Evolutionary conservation across 2,113 vertebrate species (phyloP).

Genomic region (Sprattus sprattus): DNA sequence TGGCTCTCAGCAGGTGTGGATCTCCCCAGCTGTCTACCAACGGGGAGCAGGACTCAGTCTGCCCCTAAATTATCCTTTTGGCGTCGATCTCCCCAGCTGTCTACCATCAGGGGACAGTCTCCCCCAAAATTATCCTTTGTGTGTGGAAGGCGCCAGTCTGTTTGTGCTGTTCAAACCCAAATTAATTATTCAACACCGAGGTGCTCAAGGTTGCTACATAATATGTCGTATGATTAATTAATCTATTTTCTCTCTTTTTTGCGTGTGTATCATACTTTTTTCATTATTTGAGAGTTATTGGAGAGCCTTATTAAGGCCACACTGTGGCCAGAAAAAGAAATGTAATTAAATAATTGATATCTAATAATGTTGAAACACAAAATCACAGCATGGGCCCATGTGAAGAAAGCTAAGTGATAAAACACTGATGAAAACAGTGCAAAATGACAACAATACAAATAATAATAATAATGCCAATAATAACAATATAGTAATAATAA

Average conservation of each 20-base stretch:
- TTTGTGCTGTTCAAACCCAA: slow-evolving; percentile 49
- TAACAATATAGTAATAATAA: too few relatives aligned
- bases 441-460: neutral
- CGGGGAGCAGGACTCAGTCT: neutral
- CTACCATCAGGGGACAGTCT: neutral
- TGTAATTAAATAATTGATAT: slow-evolving; percentile 54
- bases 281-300: neutral
- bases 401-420: neutral
- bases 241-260: slow-evolving; percentile 40
- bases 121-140: neutral
- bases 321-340: slow-evolving; percentile 30
- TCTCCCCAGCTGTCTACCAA: neutral
- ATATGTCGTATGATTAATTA: slow-evolving; percentile 57
- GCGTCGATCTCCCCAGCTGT: neutral
- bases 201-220: slow-evolving; percentile 50
- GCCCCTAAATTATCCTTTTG: neutral
- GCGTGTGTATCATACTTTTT: neutral
- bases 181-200: slow-evolving; percentile 53
- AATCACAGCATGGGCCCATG: neutral
- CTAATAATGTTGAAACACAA: slow-evolving; percentile 13
- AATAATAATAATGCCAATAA: too few relatives aligned
- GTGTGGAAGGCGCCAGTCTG: slow-evolving; percentile 27
- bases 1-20: neutral
- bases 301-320: slow-evolving; percentile 27
- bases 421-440: neutral